Evolutionary conservation across 2,888 invertebrate genomes (phyloP).

Genomic region (Reticulitermes lucifugus): DNA sequence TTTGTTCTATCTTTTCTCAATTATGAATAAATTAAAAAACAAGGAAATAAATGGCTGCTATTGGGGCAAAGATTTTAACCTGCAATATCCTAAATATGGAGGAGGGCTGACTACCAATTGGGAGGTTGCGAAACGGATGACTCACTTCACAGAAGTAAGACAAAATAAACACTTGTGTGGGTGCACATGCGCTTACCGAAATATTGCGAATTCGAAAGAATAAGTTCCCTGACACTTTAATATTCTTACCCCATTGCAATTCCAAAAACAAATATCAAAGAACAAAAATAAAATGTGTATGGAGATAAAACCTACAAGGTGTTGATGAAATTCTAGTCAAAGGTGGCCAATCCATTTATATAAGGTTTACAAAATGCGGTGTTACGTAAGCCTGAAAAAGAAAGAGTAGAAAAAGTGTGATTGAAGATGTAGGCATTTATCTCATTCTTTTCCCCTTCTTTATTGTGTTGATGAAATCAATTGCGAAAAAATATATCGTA

Average conservation of each 20-base stretch:
- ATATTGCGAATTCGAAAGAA: too few relatives aligned
- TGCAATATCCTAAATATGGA: too few relatives aligned
- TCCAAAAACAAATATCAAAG: not conserved
- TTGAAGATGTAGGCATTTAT: not conserved
- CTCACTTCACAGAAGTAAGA: too few relatives aligned
- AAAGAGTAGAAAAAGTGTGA: not conserved
- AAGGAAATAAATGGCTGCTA: too few relatives aligned
- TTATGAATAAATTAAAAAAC: too few relatives aligned
- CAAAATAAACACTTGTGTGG: too few relatives aligned
- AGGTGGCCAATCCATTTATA: not conserved
- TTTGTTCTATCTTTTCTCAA: too few relatives aligned
- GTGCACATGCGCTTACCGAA: too few relatives aligned
- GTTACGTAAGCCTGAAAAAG: not conserved
- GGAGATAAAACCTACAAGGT: not conserved
- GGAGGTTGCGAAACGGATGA: too few relatives aligned
- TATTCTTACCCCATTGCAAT: not conserved
- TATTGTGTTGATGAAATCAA: not conserved
- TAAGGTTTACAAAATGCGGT: not conserved
- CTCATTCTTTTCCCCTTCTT: not conserved
- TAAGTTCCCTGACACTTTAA: too few relatives aligned
- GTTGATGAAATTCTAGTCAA: not conserved
- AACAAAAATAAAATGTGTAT: not conserved
- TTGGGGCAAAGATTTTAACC: too few relatives aligned
- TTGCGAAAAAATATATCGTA: not conserved
- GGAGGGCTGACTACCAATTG: too few relatives aligned